Evolutionary conservation across 35 echinoderm and acorn worm genomes (phyloP).

Genomic region (Lytechinus variegatus): DNA sequence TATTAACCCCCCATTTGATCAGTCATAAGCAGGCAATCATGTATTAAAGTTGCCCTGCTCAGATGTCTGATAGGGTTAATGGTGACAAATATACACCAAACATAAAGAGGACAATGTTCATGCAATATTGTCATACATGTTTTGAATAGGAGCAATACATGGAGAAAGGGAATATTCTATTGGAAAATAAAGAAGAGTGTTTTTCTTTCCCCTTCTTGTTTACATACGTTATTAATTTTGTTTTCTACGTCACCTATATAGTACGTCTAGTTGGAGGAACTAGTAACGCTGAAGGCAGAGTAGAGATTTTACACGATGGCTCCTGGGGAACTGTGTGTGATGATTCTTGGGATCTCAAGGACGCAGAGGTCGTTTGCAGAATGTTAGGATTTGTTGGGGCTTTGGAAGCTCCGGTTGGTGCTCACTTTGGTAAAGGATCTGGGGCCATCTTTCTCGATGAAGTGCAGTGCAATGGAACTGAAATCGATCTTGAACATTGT

Average conservation of each 20-base stretch:
- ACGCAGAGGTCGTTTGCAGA: slow-evolving; percentile 53
- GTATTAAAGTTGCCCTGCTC: too few species aligned
- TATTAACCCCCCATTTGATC: too few species aligned
- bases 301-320: slow-evolving; percentile 47
- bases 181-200: too few species aligned
- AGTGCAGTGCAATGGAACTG: slow-evolving; percentile 29
- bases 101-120: too few species aligned
- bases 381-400: slow-evolving; percentile 24
- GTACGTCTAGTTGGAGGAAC: slow-evolving; percentile 55
- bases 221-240: not conserved
- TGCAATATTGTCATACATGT: too few species aligned
- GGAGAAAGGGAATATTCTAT: too few species aligned
- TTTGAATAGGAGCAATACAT: too few species aligned
- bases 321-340: slow-evolving; percentile 60
- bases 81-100: too few species aligned
- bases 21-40: too few species aligned
- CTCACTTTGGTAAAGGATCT: slow-evolving; percentile 49
- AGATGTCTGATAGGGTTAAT: too few species aligned
- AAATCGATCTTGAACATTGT: slow-evolving; percentile 15
- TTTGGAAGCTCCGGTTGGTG: not conserved
- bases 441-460: slow-evolving; percentile 49
- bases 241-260: not conserved
- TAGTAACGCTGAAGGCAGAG: slow-evolving; percentile 49
- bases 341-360: slow-evolving; percentile 53
- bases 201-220: too few species aligned